Percentiles rank a stretch among this genome's conserved stretches.
These are phyloP conservation scores for Thaumatotibia leucotreta DNA, from an alignment of 1,140 invertebrate species.

Conservation along the genomic window DNA sequence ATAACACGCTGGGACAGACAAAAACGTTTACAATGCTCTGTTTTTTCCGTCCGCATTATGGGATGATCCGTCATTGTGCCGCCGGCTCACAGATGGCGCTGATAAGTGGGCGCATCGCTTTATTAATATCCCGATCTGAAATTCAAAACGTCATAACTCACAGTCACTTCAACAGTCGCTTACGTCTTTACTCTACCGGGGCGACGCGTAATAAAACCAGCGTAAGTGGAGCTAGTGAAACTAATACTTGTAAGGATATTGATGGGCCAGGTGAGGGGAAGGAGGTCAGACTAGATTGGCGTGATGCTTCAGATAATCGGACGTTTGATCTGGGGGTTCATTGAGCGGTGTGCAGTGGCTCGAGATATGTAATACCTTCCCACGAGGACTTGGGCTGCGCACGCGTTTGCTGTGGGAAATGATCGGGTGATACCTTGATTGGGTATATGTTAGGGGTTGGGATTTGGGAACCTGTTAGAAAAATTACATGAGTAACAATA, in stretches of 20 bases:
- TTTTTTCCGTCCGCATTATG: slow-evolving; percentile 67
- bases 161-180: not conserved
- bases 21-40: slow-evolving; percentile 58
- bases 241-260: slow-evolving; percentile 15
- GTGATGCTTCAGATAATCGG: slow-evolving; percentile 45
- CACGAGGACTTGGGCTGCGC: slow-evolving; percentile 51
- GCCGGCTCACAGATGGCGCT: slow-evolving; percentile 57
- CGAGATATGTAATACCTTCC: slow-evolving; percentile 70
- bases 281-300: slow-evolving; percentile 39
- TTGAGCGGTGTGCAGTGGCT: slow-evolving; percentile 53
- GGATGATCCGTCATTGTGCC: slow-evolving; percentile 70
- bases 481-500: too few species aligned
- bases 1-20: slow-evolving; percentile 49
- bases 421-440: not conserved
- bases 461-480: not conserved
- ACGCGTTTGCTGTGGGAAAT: slow-evolving; percentile 44
- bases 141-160: not conserved
- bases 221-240: slow-evolving; percentile 29
- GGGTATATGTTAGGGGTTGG: not conserved
- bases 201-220: slow-evolving; percentile 36
- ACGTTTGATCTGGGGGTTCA: slow-evolving; percentile 52
- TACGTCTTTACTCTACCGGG: not conserved
- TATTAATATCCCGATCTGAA: slow-evolving; percentile 45
- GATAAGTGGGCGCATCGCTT: slow-evolving; percentile 64
- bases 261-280: not conserved